phyloP scores from a whole-genome alignment of 2,113 vertebrate species.

The Probosciger aterrimus region DNA sequence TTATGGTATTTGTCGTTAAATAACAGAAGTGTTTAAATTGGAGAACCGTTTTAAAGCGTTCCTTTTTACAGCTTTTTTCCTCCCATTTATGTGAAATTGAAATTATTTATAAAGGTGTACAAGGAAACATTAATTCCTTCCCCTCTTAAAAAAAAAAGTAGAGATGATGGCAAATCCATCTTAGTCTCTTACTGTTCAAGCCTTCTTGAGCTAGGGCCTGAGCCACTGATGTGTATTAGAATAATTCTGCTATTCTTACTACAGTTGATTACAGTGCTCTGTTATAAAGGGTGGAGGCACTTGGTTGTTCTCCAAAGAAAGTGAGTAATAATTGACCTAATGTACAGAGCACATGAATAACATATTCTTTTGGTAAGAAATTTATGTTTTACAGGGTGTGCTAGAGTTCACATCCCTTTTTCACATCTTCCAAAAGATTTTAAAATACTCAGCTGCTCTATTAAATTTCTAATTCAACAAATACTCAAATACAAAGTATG shows the following conservation, averaged over 20 bases:
- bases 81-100: constrained; percentile 41
- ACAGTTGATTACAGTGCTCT: constrained; percentile 67
- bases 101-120: constrained; percentile 59
- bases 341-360: constrained; percentile 81
- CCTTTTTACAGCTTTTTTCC: neutral
- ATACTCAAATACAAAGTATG: constrained; percentile 61
- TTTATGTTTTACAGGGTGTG: constrained; percentile 73
- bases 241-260: constrained; percentile 61
- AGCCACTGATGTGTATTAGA: constrained; percentile 33
- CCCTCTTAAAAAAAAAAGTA: constrained; percentile 1
- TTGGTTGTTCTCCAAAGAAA: constrained; percentile 77
- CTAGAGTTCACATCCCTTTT: constrained; percentile 74
- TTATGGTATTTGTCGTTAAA: constrained; percentile 68
- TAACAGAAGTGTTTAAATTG: constrained; percentile 61
- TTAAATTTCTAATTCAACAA: constrained; percentile 71
- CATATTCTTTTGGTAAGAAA: constrained; percentile 77
- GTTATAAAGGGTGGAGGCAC: constrained; percentile 74
- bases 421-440: constrained; percentile 72
- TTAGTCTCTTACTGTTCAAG: constrained; percentile 25
- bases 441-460: constrained; percentile 72
- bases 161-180: constrained; percentile 42
- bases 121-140: constrained; percentile 16
- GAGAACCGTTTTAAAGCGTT: constrained; percentile 42
- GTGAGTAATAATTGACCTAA: constrained; percentile 83
- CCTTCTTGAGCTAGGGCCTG: constrained; percentile 5